Conservation (phyloP, 2,113 vertebrate species). For the Pelusios castaneus region DNA sequence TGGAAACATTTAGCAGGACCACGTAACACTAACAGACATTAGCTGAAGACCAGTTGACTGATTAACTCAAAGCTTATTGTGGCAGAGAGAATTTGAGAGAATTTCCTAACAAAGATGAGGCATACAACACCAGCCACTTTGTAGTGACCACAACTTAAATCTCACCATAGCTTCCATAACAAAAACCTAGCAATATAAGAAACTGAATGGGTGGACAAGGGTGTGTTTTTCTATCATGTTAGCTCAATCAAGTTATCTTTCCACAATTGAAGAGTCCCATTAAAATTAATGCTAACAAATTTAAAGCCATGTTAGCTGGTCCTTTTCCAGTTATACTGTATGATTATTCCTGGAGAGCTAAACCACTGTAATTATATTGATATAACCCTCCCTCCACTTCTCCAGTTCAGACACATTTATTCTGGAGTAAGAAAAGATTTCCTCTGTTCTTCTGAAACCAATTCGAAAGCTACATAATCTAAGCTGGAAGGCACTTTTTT, state of each 20-base stretch:
- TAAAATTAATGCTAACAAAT: background rate
- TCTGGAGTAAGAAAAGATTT: background rate
- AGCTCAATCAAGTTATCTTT: background rate
- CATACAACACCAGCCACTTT: background rate
- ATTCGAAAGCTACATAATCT: fast-evolving
- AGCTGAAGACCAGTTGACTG: background rate
- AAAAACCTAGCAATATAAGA: background rate
- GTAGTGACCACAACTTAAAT: background rate
- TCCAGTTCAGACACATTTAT: background rate
- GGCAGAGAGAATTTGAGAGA: background rate
- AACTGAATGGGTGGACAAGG: background rate
- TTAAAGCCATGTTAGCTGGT: background rate
- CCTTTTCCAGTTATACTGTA: background rate
- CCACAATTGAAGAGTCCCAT: background rate
- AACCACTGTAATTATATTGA: background rate
- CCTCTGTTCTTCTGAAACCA: background rate
- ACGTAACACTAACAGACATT: background rate
- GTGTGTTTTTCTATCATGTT: background rate
- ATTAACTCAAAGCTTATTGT: background rate
- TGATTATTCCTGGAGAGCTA: background rate
- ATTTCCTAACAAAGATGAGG: background rate
- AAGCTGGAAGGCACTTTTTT: background rate
- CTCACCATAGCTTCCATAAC: background rate
- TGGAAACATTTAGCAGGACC: background rate
- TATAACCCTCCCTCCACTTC: background rate